Evolutionary conservation across 2,888 invertebrate species (phyloP), one percentile per base, ranked within the genome.

Genomic region (Oscheius sp.): DNA sequence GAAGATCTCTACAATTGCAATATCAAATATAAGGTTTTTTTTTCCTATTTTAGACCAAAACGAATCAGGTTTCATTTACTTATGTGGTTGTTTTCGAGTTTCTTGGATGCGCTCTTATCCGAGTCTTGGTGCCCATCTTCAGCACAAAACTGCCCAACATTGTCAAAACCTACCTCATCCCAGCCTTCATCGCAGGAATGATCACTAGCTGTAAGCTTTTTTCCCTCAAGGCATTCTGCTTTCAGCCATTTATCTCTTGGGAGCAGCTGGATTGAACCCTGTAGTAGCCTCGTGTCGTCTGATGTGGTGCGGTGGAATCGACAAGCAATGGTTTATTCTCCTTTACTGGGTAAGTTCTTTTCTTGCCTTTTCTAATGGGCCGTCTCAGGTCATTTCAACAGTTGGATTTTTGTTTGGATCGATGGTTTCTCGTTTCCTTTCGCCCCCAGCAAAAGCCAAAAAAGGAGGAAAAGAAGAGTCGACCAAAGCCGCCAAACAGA

Each of bases 211-310:
- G 81, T 82, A 34, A 52, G 70, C 71, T 25, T 12, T 23, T 5
- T 5, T 31, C 31, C n/a, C 8, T 55, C n/a, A 17, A 6, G 4
- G 27, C 33, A n/a, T n/a, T n/a, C n/a, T 25, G 6, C 25, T 72
- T 79, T 46, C 70, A 84, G 85, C 82, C 2, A 68, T 85, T 3
- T 72, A 70, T 61, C 67, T 78, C 33, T 69, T 84, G 46, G 85
- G 85, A n/a, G 80, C 83, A 2, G 82, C 84, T 15, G 85, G 81
- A n/a, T 65, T 85, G 34, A 85, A 86, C 70, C 85, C 85, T 12
- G 78, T 81, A n/a, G 77, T 81, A 10, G 80, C 81, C 23, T 76
- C 79, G 10, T 76, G 79, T 17, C 75, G 85, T 33, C 45, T 86
- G 17, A 75, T 75, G 53, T 79, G 80, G 45, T 85, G 85, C 65